Base-by-base conservation (phyloP, 2,888 invertebrate genomes). In the Muscina levida region DNA sequence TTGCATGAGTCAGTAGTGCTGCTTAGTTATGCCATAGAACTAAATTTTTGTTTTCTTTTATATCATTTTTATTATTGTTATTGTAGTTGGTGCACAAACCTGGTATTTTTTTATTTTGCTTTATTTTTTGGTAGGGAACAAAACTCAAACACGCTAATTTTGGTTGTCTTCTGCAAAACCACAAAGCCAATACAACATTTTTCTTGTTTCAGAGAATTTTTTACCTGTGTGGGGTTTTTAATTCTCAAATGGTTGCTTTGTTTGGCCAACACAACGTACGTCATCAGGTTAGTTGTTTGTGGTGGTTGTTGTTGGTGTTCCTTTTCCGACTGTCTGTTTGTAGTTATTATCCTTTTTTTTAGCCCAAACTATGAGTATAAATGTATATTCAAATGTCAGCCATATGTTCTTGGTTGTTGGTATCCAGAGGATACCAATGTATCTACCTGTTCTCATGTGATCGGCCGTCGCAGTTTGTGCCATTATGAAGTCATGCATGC, bases 151-250 rank as follows among this genome's bases (percentile, higher is more conserved):
- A 62, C 42, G 62, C 62, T 62, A 26, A 42, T 62, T 62, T 62
- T 42, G 59, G 59, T 37, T 53, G 24, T 24, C 51, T 22, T 22
- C 42, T n/a, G n/a, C 62, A 37, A 62, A 59, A 37, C 53, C 15
- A 15, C 62, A 19, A 22, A 42, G 15, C 17, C 17, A 22, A 19
- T 13, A 42, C 22, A 59, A 59, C n/a, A 37, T 31, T 31, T 8
- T 3, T 31, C 8, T 31, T 39, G 42, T 42, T 39, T 39, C 22
- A 17, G 39, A 39, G n/a, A n/a, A n/a, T 62, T 2, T 62, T 62
- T 62, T 62, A 62, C 62, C 62, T 62, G 62, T 19, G 39, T 19
- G n/a, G 19, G 62, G 62, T 62, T 62, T 62, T 62, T 62, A 62
- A 62, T 62, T 62, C 42, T 62, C 42, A 62, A 62, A 42, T 62